Evolutionary conservation across 53 echinoderm and acorn worm genomes (phyloP), one percentile per base, ranked within the genome.

Genomic region (Luidia sarsii): DNA sequence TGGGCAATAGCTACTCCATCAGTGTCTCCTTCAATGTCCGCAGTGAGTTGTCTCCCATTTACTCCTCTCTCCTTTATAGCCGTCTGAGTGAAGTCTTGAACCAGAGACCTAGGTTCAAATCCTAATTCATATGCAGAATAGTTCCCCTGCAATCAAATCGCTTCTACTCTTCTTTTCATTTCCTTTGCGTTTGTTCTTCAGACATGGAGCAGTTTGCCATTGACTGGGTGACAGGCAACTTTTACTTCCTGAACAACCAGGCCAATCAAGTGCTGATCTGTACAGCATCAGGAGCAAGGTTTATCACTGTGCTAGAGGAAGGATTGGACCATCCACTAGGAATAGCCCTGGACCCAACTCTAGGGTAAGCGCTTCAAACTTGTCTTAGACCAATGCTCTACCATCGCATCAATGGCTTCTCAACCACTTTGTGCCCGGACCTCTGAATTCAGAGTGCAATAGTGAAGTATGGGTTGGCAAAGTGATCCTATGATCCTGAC

Each of bases 151-250:
- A 57, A 57, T 19, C 21, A 22, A 19, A 25, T 57, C n/a, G 21
- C n/a, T 11, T 57, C n/a, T n/a, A n/a, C n/a, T n/a, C n/a, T n/a
- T 37, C 7, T 65, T 74, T 59, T 56, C 37, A n/a, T n/a, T 56
- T 34, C 33, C 54, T 35, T 35, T 74, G 38, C n/a, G 39, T 24
- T 20, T 70, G 7, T 37, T 67, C 23, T 11, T 15, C 71, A 95
- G 96, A 89, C 51, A 75, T 95, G 36, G 84, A 95, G 65, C 87
- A 92, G 65, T 88, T 95, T 83, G 92, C 96, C 25, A 87, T 95
- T 8, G 96, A 95, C 68, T 95, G 96, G 96, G 84, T 87, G 13
- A 90, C 90, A 7, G 88, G 88, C 3, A 95, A 95, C 75, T 79
- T 92, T n/a, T 95, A 95, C 80, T 93, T 92, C 68, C 84, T 91